These are phyloP conservation scores for Isotomurus palustris DNA, from an alignment of 2,888 invertebrate genomes.

Conservation along the genomic window DNA sequence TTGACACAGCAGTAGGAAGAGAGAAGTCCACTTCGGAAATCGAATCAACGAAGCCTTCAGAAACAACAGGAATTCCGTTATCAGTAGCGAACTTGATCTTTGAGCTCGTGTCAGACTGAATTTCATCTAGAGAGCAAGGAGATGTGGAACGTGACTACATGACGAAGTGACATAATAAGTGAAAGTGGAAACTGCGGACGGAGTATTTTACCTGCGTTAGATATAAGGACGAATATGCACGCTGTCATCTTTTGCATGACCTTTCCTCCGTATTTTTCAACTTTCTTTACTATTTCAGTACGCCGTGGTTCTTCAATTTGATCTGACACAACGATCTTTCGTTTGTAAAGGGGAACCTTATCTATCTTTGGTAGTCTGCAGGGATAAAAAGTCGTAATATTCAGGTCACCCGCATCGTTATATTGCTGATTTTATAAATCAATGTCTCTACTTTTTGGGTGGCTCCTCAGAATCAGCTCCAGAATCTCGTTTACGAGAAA, in stretches of 20 bases:
- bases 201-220: not conserved
- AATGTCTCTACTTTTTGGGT: not conserved
- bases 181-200: too few relatives aligned
- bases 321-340: not conserved
- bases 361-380: conserved; percentile 4
- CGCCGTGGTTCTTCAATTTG: not conserved
- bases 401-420: not conserved
- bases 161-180: not conserved
- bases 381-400: not conserved
- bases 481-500: not conserved
- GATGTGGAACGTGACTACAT: not conserved
- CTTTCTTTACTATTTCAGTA: not conserved
- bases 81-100: not conserved
- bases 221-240: not conserved
- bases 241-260: not conserved
- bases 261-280: not conserved
- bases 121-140: not conserved
- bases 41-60: not conserved
- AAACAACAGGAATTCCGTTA: not conserved
- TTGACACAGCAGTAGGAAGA: too few relatives aligned
- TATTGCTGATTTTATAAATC: too few relatives aligned
- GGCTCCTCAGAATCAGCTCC: not conserved
- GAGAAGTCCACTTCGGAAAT: not conserved
- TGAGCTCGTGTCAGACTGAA: not conserved
- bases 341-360: not conserved